A percentile compares a stretch with the other conserved stretches of the same genome.
These are phyloP conservation scores for Rhaphigaster nebulosa DNA, from an alignment of 2,888 invertebrate species.

Conservation along the genomic window DNA sequence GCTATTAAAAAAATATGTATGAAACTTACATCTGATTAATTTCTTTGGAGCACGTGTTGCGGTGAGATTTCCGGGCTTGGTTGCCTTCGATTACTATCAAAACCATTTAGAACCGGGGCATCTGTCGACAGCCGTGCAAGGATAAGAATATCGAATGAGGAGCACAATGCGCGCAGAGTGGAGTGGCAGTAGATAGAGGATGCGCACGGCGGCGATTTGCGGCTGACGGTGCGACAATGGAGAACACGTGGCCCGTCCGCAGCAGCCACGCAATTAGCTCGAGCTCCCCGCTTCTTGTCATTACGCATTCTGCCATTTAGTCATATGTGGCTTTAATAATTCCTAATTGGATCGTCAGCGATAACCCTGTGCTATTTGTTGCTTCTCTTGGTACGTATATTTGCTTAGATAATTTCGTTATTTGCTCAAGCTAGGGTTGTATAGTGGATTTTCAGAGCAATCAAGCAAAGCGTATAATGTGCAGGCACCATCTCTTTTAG, in stretches of 20 bases:
- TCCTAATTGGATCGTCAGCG: conserved; percentile 32
- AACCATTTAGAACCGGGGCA: not conserved
- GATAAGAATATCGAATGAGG: not conserved
- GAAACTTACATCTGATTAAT: too few relatives aligned
- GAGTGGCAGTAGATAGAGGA: conserved; percentile 19
- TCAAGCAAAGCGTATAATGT: not conserved
- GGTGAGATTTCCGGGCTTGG: not conserved
- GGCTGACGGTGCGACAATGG: conserved; percentile 39
- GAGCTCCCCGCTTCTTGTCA: conserved; percentile 14
- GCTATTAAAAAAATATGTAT: too few relatives aligned
- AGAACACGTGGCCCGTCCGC: conserved; percentile 20
- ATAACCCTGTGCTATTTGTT: not conserved
- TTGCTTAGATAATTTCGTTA: conserved; percentile 26
- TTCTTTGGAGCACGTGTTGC: not conserved
- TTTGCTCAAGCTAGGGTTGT: not conserved
- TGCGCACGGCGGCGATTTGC: conserved; percentile 37
- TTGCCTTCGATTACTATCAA: not conserved
- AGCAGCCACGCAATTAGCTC: conserved; percentile 41
- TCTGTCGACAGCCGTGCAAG: not conserved
- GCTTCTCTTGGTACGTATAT: not conserved
- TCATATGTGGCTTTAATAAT: conserved; percentile 40
- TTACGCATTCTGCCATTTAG: not conserved
- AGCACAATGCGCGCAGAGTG: not conserved
- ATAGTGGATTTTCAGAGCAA: not conserved
- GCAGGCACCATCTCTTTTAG: not conserved